These are phyloP conservation scores for Thera britannica DNA, from an alignment of 2,888 invertebrate genomes.

Conservation along the genomic window DNA sequence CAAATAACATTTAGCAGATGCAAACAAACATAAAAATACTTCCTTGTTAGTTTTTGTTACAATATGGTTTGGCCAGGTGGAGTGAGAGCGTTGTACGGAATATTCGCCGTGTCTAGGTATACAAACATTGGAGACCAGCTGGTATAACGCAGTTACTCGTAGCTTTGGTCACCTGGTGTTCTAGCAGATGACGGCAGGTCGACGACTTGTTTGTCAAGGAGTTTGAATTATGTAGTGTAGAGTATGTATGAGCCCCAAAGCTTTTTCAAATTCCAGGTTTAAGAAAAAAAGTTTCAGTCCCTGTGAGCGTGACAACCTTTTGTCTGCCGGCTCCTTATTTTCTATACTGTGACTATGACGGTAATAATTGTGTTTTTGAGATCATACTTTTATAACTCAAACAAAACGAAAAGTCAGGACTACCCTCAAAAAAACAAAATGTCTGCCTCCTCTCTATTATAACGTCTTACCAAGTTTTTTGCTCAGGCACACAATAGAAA, in stretches of 20 bases:
- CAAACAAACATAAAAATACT: constrained; percentile 4
- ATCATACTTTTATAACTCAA: no score
- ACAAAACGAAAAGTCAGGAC: no score
- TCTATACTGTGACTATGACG: no score
- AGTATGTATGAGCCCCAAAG: no score
- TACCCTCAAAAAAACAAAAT: no score
- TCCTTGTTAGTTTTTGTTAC: constrained; percentile 6
- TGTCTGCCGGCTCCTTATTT: no score
- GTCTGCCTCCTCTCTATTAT: no score
- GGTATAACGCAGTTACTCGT: neutral
- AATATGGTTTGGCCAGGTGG: constrained; percentile 1
- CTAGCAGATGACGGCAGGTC: constrained; percentile 3
- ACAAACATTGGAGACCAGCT: constrained; percentile 5
- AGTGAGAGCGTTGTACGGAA: constrained; percentile 1
- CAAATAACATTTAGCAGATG: constrained; percentile 5
- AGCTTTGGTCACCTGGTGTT: neutral
- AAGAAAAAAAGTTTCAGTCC: no score
- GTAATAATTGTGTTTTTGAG: no score
- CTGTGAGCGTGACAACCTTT: no score
- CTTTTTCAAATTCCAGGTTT: no score
- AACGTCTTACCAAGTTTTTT: no score
- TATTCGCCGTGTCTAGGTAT: neutral
- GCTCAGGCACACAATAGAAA: neutral
- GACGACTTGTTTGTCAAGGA: constrained; percentile 5
- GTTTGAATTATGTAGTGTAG: neutral